Conservation (phyloP, 2,113 vertebrate species). For the Epinephelus moara region DNA sequence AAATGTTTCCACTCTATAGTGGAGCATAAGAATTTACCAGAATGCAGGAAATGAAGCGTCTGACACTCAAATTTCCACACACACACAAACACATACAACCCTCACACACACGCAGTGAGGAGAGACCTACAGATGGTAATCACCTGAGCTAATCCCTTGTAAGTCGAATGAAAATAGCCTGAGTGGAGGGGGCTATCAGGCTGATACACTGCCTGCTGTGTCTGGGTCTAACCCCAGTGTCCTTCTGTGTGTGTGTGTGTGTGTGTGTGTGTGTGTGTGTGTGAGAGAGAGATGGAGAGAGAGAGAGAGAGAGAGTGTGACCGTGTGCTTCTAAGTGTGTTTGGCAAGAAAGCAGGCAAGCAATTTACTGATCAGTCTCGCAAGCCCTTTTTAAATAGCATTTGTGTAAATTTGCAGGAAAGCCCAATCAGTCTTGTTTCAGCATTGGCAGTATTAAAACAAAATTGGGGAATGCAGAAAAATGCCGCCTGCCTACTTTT, state of each 20-base stretch:
- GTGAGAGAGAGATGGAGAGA: too few relatives aligned
- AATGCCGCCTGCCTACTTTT: too few relatives aligned
- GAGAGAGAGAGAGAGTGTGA: too few relatives aligned
- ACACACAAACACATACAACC: background rate
- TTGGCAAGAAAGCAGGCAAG: background rate
- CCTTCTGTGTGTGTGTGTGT: slow-evolving; percentile 19
- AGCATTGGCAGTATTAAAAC: too few relatives aligned
- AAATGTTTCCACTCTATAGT: too few relatives aligned
- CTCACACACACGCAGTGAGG: slow-evolving; percentile 1
- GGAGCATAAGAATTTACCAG: too few relatives aligned
- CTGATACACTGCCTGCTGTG: slow-evolving; percentile 14
- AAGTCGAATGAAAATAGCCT: slow-evolving; percentile 74
- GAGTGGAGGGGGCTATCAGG: slow-evolving; percentile 26
- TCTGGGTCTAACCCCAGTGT: slow-evolving; percentile 8
- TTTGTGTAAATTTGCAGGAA: too few relatives aligned
- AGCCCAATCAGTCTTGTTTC: too few relatives aligned
- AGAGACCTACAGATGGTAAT: slow-evolving; percentile 49
- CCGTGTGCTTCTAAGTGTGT: background rate
- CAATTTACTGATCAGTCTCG: slow-evolving; percentile 24
- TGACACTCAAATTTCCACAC: background rate
- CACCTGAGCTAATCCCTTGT: slow-evolving; percentile 69
- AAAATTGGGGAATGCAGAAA: too few relatives aligned
- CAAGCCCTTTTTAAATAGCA: background rate
- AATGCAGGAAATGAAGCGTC: too few relatives aligned
- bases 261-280: slow-evolving; percentile 14